These are phyloP conservation scores for Apis mellifera DNA, from an alignment of 1,140 invertebrate genomes.

Conservation along the genomic window DNA sequence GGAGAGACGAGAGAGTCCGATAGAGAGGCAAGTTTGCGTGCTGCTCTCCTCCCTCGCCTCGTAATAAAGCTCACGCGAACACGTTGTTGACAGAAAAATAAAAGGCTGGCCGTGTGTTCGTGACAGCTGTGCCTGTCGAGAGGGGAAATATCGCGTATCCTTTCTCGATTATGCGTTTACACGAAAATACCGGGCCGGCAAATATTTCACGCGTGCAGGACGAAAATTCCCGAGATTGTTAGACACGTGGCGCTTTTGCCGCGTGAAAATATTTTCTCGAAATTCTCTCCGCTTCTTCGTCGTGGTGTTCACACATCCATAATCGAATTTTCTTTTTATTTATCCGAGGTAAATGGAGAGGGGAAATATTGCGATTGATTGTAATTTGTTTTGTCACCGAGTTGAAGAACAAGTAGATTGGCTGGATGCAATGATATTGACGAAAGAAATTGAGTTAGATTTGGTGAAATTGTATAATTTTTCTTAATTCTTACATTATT, in stretches of 20 bases:
- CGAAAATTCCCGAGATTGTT: slow-evolving; percentile 11
- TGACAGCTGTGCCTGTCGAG: slow-evolving; percentile 23
- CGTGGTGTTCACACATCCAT: too few species aligned
- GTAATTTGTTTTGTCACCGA: too few species aligned
- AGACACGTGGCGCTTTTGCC: background rate
- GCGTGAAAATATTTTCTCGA: background rate
- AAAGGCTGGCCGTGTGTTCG: slow-evolving; percentile 14
- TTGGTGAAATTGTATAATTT: too few species aligned
- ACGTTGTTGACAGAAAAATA: slow-evolving; percentile 47
- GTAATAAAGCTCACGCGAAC: slow-evolving; percentile 35
- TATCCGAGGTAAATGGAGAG: too few species aligned
- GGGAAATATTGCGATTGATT: too few species aligned
- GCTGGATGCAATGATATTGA: too few species aligned
- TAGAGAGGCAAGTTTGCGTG: background rate
- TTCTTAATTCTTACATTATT: too few species aligned
- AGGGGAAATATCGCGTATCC: slow-evolving; percentile 26
- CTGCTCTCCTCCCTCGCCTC: background rate
- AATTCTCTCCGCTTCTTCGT: background rate
- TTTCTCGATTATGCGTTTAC: slow-evolving; percentile 34
- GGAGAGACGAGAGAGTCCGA: background rate
- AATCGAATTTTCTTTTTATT: too few species aligned
- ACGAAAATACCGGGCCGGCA: slow-evolving; percentile 24
- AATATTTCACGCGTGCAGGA: background rate
- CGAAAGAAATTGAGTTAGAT: too few species aligned
- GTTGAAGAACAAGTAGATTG: too few species aligned